Evolutionary conservation across 2,797 vertebrate genomes (phyloP), one percentile per base, ranked within the genome.

Genomic region (Onychomys leucogaster): DNA sequence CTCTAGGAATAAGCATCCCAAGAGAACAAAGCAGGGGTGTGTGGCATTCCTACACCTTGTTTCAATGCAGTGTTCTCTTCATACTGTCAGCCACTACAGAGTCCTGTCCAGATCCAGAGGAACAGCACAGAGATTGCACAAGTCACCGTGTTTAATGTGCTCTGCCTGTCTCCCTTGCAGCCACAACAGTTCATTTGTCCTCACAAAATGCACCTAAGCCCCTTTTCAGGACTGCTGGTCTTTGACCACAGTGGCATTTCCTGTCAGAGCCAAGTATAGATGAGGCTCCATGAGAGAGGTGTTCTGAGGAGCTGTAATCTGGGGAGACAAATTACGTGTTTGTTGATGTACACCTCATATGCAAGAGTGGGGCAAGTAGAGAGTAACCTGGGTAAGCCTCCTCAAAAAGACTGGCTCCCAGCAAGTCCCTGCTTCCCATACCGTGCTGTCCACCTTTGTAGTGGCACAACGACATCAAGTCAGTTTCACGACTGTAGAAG

Each of bases 141-240:
- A 16, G 23, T 59, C 6, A 0, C 59, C 5, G 4, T 46, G 19
- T n/a, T 27, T 11, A 7, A 10, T 41, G 25, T 23, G 65, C 0
- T 82, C 43, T 82, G 67, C 91, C 59, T 37, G 61, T 27, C 29
- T 34, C 9, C 25, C 12, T 82, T 77, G 23, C 41, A 77, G 63
- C 41, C 65, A 65, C 59, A 84, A 49, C 27, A 89, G n/a, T 80
- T 41, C 23, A 67, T 17, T 57, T 77, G 19, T 13, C 27, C 49
- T 89, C 55, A 73, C 73, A 87, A 59, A 94, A 73, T 87, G 12
- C 9, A 25, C 63, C 16, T 55, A 27, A 65, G 3, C 9, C 46
- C 61, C 25, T 91, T 55, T 89, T 71, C 84, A 71, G 84, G 46
- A 55, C 52, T 37, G 34, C 34, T 34, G 11, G 83, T 85, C 29